A percentile compares a stretch with the other conserved stretches of the same genome.
phyloP scores from a whole-genome alignment of 2,797 vertebrate species.

The Schizopygopsis malacanthus region DNA sequence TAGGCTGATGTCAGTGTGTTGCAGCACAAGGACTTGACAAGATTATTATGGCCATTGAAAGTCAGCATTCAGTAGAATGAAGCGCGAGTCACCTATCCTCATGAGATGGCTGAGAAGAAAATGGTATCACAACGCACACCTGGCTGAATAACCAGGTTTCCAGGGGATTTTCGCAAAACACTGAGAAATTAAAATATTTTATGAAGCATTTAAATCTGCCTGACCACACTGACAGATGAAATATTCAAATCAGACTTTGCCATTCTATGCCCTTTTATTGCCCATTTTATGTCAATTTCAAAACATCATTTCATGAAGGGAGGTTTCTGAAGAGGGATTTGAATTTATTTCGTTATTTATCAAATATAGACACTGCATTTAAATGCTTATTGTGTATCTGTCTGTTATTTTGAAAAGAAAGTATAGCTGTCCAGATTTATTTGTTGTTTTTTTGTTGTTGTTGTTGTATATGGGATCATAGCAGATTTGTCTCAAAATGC shows the following conservation, averaged over 20 bases:
- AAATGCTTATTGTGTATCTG: constrained; percentile 66
- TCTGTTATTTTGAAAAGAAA: constrained; percentile 73
- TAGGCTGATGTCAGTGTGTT: constrained; percentile 50
- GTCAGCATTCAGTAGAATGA: constrained; percentile 44
- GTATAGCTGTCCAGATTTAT: constrained; percentile 52
- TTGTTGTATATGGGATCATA: constrained; percentile 75
- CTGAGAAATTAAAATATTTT: constrained; percentile 57
- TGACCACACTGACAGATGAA: constrained; percentile 70
- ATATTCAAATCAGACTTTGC: constrained; percentile 64
- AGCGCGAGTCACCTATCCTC: constrained; percentile 9
- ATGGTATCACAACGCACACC: constrained; percentile 1
- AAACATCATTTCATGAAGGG: constrained; percentile 28
- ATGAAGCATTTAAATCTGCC: constrained; percentile 80
- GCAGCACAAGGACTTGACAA: constrained; percentile 46
- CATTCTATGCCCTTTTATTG: constrained; percentile 45
- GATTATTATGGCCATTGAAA: constrained; percentile 50
- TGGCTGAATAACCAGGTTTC: constrained; percentile 8
- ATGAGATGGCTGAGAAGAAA: constrained; percentile 44
- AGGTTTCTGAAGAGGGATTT: constrained; percentile 25
- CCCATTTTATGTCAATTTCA: constrained; percentile 42
- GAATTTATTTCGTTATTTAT: constrained; percentile 55
- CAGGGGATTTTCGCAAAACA: constrained; percentile 22
- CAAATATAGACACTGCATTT: constrained; percentile 57
- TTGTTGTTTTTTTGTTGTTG: constrained; percentile 70
- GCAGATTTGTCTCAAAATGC: constrained; percentile 75